phyloP scores from a whole-genome alignment of 1,140 invertebrate genomes.

The Orchesella cincta region DNA sequence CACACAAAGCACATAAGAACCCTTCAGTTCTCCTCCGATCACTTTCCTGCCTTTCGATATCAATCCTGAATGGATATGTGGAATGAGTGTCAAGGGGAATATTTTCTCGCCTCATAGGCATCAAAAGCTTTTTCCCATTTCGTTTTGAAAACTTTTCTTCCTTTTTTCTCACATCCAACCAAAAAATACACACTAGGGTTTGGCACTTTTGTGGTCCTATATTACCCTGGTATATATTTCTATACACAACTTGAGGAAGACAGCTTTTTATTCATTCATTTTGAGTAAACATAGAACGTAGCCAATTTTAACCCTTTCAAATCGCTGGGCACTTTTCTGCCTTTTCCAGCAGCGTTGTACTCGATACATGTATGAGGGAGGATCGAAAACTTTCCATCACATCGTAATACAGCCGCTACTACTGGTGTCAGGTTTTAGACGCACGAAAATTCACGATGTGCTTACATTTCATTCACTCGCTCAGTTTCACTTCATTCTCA shows the following conservation, averaged over 20 bases:
- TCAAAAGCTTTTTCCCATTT: slow-evolving; percentile 13
- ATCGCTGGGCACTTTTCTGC: too few relatives aligned
- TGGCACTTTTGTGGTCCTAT: too few relatives aligned
- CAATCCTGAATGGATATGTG: not conserved
- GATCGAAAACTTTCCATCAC: too few relatives aligned
- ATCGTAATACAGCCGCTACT: too few relatives aligned
- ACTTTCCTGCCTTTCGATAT: slow-evolving; percentile 8
- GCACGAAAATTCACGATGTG: not conserved
- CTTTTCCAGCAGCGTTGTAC: too few relatives aligned
- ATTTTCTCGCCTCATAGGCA: slow-evolving; percentile 11
- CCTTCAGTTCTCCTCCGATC: not conserved
- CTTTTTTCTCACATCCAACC: not conserved
- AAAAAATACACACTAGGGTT: too few relatives aligned
- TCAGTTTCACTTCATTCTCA: not conserved
- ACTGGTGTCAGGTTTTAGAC: not conserved
- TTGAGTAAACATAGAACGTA: too few relatives aligned
- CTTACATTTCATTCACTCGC: slow-evolving; percentile 14
- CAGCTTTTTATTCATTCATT: too few relatives aligned
- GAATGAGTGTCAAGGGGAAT: slow-evolving; percentile 25
- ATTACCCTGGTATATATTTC: too few relatives aligned
- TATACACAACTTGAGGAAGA: too few relatives aligned
- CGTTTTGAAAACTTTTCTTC: not conserved
- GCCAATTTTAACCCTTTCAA: too few relatives aligned
- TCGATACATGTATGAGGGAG: not conserved
- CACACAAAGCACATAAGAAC: slow-evolving; percentile 11